Conservation (phyloP, 2,797 vertebrate species). For the Gephyroberyx darwinii region DNA sequence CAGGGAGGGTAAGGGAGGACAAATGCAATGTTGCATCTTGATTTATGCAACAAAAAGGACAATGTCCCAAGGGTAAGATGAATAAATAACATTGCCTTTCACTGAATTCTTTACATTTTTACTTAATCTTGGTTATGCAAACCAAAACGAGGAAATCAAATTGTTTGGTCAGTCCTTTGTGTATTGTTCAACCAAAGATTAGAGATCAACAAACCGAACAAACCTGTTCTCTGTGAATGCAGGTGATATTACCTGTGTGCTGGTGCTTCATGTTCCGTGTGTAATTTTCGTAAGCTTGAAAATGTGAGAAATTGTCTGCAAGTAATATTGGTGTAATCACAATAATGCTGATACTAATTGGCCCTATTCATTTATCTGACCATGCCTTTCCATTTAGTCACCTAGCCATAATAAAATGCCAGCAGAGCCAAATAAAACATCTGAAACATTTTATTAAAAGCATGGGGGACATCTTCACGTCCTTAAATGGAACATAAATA, state of each 20-base stretch:
- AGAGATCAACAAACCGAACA: slow-evolving; percentile 37
- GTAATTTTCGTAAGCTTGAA: neutral
- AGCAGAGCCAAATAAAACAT: slow-evolving; percentile 44
- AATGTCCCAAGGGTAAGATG: neutral
- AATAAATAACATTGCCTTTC: neutral
- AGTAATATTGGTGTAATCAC: neutral
- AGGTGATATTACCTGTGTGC: neutral
- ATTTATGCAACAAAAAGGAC: neutral
- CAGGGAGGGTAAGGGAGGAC: neutral
- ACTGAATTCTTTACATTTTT: slow-evolving; percentile 20
- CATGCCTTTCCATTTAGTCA: neutral
- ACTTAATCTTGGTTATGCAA: slow-evolving; percentile 24
- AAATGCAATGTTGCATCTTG: neutral
- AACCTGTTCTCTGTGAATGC: neutral
- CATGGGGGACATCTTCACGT: slow-evolving; percentile 70
- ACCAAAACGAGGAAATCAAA: neutral
- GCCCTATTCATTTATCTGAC: neutral
- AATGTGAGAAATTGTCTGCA: slow-evolving; percentile 4
- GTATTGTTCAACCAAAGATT: slow-evolving; percentile 32
- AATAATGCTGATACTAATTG: neutral
- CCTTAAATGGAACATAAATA: slow-evolving; percentile 82
- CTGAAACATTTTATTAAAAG: slow-evolving; percentile 84
- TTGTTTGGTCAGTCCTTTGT: slow-evolving; percentile 19
- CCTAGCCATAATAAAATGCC: slow-evolving; percentile 3
- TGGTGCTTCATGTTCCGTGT: neutral